These are phyloP conservation scores for Psittacula derbiana DNA, from an alignment of 2,797 vertebrate genomes.

Conservation along the genomic window DNA sequence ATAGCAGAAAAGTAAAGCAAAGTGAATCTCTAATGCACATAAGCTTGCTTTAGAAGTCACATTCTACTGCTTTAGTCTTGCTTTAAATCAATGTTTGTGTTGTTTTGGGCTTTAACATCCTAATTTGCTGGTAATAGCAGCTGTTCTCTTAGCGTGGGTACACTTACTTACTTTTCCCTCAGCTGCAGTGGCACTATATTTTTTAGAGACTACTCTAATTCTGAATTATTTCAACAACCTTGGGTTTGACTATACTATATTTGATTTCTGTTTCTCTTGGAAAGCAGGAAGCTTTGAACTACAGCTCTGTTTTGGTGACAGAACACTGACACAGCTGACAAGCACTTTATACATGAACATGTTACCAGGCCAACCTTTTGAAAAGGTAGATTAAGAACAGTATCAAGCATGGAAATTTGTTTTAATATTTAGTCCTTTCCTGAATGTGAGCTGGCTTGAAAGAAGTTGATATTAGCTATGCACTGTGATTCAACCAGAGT, in stretches of 20 bases:
- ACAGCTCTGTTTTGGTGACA: neutral
- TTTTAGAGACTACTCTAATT: neutral
- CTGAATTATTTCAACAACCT: neutral
- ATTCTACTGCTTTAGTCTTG: neutral
- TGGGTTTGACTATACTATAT: neutral
- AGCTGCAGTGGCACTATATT: neutral
- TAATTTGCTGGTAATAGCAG: conserved; percentile 35
- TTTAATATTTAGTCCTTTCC: conserved; percentile 22
- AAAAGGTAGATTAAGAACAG: neutral
- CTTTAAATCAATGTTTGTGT: conserved; percentile 54
- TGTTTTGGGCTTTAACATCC: conserved; percentile 30
- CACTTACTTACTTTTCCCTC: conserved; percentile 2
- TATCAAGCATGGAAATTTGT: neutral
- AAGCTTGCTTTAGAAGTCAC: neutral
- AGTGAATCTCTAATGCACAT: neutral
- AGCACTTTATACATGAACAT: neutral
- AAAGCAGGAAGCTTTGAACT: conserved; percentile 27
- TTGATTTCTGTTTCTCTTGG: neutral
- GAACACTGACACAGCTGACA: neutral
- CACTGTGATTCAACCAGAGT: neutral
- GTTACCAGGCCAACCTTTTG: neutral
- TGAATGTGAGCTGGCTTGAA: neutral
- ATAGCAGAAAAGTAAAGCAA: conserved; percentile 13
- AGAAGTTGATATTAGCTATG: neutral
- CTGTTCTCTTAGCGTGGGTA: conserved; percentile 2